Evolutionary conservation across 2,113 vertebrate genomes (phyloP).

Genomic region (Donacobius atricapilla): DNA sequence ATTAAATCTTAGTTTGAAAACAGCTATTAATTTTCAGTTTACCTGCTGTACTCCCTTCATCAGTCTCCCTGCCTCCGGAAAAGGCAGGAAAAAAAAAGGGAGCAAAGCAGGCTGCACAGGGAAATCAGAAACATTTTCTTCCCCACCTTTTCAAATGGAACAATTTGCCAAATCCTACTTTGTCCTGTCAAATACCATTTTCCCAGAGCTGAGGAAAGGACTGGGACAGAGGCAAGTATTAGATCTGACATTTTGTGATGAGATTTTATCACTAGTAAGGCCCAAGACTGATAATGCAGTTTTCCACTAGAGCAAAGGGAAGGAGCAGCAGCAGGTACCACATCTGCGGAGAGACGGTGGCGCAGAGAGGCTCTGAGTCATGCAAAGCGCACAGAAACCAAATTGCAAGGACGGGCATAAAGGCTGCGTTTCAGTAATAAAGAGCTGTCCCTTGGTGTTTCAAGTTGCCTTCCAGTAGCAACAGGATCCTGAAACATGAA

Average conservation of each 20-base stretch:
- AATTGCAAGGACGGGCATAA: not conserved
- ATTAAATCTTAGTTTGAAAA: not conserved
- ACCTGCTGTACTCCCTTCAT: not conserved
- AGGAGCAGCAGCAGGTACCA: not conserved
- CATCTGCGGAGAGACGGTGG: not conserved
- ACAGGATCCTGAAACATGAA: not conserved
- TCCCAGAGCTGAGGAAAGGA: not conserved
- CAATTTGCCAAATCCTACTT: not conserved
- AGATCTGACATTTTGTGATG: not conserved
- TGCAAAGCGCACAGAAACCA: not conserved
- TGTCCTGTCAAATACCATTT: not conserved
- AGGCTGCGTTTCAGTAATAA: not conserved
- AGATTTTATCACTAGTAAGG: not conserved
- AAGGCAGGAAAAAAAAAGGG: not conserved
- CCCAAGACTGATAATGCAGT: not conserved
- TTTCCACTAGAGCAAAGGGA: not conserved
- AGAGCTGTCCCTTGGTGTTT: not conserved
- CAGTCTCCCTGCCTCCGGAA: not conserved
- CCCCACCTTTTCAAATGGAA: not conserved
- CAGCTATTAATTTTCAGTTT: not conserved
- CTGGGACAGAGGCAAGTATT: not conserved
- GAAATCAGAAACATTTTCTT: not conserved
- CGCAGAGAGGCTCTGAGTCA: not conserved
- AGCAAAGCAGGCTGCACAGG: not conserved
- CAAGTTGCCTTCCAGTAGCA: not conserved